Evolutionary conservation across 2,888 invertebrate genomes (phyloP), one percentile per base, ranked within the genome.

Genomic region (Acrocyrtus sp.): DNA sequence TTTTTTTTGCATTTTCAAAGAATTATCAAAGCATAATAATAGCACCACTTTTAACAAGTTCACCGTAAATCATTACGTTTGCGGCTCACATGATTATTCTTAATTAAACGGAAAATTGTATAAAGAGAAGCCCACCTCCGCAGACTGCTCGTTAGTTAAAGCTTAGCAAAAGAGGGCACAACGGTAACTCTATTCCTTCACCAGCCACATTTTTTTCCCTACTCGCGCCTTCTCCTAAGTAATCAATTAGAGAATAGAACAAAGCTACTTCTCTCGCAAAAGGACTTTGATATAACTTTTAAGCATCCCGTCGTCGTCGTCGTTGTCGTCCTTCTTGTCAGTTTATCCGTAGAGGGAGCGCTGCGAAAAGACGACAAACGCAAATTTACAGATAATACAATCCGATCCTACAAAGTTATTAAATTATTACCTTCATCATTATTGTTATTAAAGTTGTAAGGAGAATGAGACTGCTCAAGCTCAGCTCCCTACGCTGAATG

Each of bases 391-490:
- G 12, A 53, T 24, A n/a, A 24, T 17, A 22, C 22, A 58, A 62
- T 62, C 62, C 62, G 53, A 53, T 62, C 62, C 51, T 29, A 61
- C 61, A 48, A 61, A 29, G n/a, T 48, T 34, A 61, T 61, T 61
- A 48, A 47, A n/a, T 47, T 57, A 15, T 17, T 41, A 41, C 12
- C 6, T 6, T 15, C 17, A 41, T 8, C 17, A 41, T 12, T 39
- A 39, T 39, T 39, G 39, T 39, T 8, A 39, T 39, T 39, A 39
- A 39, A 39, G 12, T 39, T 39, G 8, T 39, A 12, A 12, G 12
- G 39, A n/a, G n/a, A n/a, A n/a, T n/a, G n/a, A n/a, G n/a, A n/a
- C n/a, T n/a, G n/a, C n/a, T n/a, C n/a, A n/a, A n/a, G n/a, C n/a
- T n/a, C n/a, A n/a, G n/a, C n/a, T n/a, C n/a, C n/a, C n/a, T n/a